These are phyloP conservation scores for Odontothrips loti DNA, from an alignment of 2,888 invertebrate species.

Conservation along the genomic window DNA sequence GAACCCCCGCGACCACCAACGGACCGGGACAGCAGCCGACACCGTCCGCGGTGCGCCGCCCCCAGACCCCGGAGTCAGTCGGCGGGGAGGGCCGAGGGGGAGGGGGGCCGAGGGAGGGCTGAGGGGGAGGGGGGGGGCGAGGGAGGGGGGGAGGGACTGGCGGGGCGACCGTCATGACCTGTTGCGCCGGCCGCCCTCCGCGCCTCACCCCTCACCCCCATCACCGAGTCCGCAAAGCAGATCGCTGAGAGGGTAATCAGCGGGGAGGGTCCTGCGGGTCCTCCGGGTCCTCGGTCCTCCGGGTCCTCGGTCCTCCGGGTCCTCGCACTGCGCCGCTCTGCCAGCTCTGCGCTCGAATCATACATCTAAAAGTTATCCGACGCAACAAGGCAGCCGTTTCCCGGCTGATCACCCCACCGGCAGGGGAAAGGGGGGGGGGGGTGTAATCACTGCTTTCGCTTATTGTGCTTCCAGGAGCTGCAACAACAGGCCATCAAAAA, in stretches of 20 bases:
- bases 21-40: background rate
- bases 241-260: too few species aligned
- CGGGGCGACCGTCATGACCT: background rate
- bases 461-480: background rate
- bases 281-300: too few species aligned
- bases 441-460: background rate
- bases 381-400: too few species aligned
- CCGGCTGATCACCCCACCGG: too few species aligned
- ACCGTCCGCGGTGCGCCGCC: background rate
- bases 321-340: too few species aligned
- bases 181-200: background rate
- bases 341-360: too few species aligned
- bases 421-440: background rate
- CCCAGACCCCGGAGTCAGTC: background rate
- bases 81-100: background rate
- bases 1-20: too few species aligned
- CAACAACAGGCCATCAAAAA: background rate
- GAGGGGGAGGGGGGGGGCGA: background rate
- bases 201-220: background rate
- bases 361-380: too few species aligned
- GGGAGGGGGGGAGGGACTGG: too few species aligned
- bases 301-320: too few species aligned
- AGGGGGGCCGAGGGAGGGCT: background rate
- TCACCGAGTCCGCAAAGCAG: background rate
- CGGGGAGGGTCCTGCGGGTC: too few species aligned